These are phyloP conservation scores for Otus sunia DNA, from an alignment of 2,113 vertebrate species.

Conservation along the genomic window DNA sequence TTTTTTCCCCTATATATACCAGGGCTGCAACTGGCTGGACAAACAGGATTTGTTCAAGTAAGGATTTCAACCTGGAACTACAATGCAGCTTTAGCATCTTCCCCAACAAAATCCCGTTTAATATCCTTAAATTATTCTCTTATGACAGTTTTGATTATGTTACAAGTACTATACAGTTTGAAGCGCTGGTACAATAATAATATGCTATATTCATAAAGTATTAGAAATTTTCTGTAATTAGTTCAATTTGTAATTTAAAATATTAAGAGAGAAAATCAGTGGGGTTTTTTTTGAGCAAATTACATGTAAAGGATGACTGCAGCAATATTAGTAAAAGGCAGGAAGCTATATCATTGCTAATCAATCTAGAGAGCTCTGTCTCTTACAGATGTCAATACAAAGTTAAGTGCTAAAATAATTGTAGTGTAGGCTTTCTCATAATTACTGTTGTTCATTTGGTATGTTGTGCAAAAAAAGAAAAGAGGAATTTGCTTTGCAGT, in stretches of 20 bases:
- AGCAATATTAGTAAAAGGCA: conserved; percentile 50
- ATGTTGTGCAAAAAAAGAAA: conserved; percentile 68
- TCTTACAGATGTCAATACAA: conserved; percentile 75
- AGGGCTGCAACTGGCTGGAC: background rate
- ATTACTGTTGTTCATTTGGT: conserved; percentile 71
- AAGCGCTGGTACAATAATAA: background rate
- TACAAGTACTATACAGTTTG: background rate
- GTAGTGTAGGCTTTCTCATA: conserved; percentile 73
- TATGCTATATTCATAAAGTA: background rate
- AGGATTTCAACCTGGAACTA: conserved; percentile 4
- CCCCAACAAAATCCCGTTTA: background rate
- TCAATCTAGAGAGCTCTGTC: conserved; percentile 70
- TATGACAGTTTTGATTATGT: background rate
- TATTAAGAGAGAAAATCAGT: conserved; percentile 36
- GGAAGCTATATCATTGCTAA: conserved; percentile 67
- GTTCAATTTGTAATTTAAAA: conserved; percentile 47
- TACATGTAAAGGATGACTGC: conserved; percentile 40
- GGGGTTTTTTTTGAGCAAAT: background rate
- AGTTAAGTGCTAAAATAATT: conserved; percentile 76
- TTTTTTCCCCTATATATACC: background rate
- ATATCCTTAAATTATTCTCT: conserved; percentile 12
- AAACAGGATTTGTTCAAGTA: conserved; percentile 18
- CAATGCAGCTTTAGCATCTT: conserved; percentile 1
- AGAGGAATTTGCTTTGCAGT: conserved; percentile 84
- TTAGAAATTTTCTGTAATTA: background rate